These are phyloP conservation scores for Pavo muticus DNA, from an alignment of 2,113 vertebrate genomes.

Conservation along the genomic window DNA sequence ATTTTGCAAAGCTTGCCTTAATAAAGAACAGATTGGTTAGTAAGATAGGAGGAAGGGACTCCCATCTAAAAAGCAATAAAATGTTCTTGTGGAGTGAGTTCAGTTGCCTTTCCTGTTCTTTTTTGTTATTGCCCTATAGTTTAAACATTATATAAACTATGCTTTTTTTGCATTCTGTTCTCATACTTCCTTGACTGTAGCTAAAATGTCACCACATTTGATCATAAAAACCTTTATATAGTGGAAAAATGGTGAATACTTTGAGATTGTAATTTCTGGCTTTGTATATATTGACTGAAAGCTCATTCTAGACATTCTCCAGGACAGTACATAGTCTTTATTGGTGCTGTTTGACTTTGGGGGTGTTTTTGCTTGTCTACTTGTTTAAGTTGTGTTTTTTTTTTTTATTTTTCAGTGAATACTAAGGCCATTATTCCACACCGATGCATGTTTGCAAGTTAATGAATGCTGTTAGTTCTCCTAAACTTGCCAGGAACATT, in stretches of 20 bases:
- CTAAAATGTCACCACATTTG: background rate
- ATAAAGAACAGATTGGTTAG: constrained; percentile 21
- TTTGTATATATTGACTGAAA: background rate
- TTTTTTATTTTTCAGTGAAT: no score
- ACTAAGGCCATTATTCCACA: background rate
- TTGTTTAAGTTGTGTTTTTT: background rate
- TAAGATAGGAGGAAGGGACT: background rate
- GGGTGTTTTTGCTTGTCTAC: background rate
- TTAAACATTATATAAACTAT: background rate
- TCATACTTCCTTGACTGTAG: background rate
- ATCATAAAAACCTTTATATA: background rate
- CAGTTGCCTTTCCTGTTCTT: background rate
- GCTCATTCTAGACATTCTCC: background rate
- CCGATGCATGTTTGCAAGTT: background rate
- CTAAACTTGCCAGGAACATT: background rate
- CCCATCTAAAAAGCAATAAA: background rate
- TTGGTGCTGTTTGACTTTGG: background rate
- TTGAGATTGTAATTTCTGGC: background rate
- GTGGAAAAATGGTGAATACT: background rate
- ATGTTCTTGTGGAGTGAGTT: background rate
- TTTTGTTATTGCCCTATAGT: background rate
- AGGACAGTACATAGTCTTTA: background rate
- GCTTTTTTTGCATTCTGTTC: background rate
- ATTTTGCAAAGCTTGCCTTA: constrained; percentile 43
- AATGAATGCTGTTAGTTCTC: background rate